These are phyloP conservation scores for Cecidostiba fungosa DNA, from an alignment of 2,888 invertebrate genomes.

Conservation along the genomic window DNA sequence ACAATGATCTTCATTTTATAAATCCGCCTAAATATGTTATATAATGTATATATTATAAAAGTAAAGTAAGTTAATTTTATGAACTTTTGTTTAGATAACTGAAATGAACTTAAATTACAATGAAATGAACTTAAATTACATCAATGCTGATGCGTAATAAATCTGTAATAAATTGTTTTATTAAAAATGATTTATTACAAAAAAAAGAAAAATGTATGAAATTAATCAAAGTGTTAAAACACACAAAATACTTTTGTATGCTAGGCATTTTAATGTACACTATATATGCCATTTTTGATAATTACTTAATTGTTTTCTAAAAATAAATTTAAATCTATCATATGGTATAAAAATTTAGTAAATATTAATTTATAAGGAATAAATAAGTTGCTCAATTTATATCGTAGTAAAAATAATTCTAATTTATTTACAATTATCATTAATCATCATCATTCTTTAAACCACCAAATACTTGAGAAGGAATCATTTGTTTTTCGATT, in stretches of 20 bases:
- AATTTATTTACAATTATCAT: conserved; percentile 39
- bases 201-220: conserved; percentile 24
- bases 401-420: conserved; percentile 35
- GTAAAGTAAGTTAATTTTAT: conserved; percentile 14
- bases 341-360: background rate
- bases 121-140: background rate
- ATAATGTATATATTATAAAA: conserved; percentile 67
- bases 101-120: background rate
- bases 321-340: background rate
- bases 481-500: conserved; percentile 92
- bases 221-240: conserved; percentile 29
- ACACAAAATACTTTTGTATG: conserved; percentile 38
- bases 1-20: conserved; percentile 78
- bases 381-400: background rate
- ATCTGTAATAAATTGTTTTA: conserved; percentile 8
- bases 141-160: conserved; percentile 5
- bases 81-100: background rate
- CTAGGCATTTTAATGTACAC: conserved; percentile 27
- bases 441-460: conserved; percentile 81
- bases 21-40: conserved; percentile 77
- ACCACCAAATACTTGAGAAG: conserved; percentile 95
- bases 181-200: conserved; percentile 29
- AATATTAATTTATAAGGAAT: background rate
- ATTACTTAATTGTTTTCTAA: conserved; percentile 31
- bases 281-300: conserved; percentile 36